Conservation (phyloP, 2,797 vertebrate genomes). For the Sebastes itinus region DNA sequence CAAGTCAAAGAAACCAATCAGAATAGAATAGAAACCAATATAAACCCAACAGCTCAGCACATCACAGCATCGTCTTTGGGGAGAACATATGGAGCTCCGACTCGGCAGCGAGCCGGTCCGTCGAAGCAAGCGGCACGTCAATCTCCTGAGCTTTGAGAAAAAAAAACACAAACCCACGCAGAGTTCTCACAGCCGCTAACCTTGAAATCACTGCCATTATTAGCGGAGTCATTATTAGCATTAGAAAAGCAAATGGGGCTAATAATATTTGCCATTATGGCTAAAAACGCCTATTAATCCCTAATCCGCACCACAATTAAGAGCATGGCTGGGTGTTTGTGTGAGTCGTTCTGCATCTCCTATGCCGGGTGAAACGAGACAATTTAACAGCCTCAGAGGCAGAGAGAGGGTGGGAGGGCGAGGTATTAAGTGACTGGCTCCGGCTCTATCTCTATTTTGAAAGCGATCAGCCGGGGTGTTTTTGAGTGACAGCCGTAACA, state of each 20-base stretch:
- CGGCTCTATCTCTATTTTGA: slow-evolving; percentile 77
- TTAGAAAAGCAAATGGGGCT: slow-evolving; percentile 82
- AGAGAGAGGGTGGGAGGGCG: slow-evolving; percentile 56
- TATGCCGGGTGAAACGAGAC: slow-evolving; percentile 69
- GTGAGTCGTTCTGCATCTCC: slow-evolving; percentile 73
- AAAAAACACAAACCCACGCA: slow-evolving; percentile 38
- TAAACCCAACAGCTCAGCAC: slow-evolving; percentile 31
- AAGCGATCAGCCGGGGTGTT: slow-evolving; percentile 70
- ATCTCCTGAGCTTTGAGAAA: slow-evolving; percentile 69
- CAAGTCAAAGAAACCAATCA: neutral
- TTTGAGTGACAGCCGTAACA: slow-evolving; percentile 82
- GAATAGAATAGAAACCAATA: neutral
- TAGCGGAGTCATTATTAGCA: slow-evolving; percentile 77
- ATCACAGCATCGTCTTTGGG: slow-evolving; percentile 47
- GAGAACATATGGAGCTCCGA: slow-evolving; percentile 72
- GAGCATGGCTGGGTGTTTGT: slow-evolving; percentile 74
- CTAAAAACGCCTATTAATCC: slow-evolving; percentile 85
- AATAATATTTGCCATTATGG: slow-evolving; percentile 85
- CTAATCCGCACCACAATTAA: slow-evolving; percentile 85
- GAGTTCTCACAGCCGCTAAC: slow-evolving; percentile 69
- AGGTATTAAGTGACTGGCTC: slow-evolving; percentile 73
- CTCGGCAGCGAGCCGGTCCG: slow-evolving; percentile 56
- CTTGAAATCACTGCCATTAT: slow-evolving; percentile 80
- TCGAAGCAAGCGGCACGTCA: slow-evolving; percentile 64
- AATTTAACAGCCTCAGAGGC: slow-evolving; percentile 69